Evolutionary conservation across 1,140 invertebrate species (phyloP).

Genomic region (Rhopalosiphum padi): DNA sequence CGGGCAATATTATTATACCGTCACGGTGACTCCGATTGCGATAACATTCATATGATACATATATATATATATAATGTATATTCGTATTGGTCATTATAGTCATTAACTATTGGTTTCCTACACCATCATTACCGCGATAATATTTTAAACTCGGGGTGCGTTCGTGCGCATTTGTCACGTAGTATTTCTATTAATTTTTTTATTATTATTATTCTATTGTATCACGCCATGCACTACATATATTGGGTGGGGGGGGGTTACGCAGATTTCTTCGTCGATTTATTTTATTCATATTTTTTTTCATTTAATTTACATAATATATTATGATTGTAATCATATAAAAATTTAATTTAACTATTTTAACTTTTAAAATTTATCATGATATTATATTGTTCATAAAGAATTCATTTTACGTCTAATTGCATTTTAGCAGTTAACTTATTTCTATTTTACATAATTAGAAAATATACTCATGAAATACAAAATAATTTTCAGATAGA

Average conservation of each 20-base stretch:
- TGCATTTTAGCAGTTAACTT: neutral
- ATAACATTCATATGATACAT: neutral
- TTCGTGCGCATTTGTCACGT: neutral
- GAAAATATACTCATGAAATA: neutral
- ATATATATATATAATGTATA: neutral
- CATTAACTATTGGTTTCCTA: neutral
- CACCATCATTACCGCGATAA: neutral
- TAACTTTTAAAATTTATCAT: neutral
- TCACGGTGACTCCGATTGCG: neutral
- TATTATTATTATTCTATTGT: neutral
- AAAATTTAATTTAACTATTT: neutral
- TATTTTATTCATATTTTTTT: too few relatives aligned
- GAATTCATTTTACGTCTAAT: neutral
- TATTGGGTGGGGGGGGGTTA: too few relatives aligned
- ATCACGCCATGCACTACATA: neutral
- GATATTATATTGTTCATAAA: neutral
- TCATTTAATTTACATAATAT: too few relatives aligned
- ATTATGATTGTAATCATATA: too few relatives aligned
- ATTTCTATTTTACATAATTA: neutral
- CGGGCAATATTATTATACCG: neutral
- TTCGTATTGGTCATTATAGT: neutral
- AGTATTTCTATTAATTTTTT: slow-evolving; percentile 14
- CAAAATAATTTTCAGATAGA: neutral
- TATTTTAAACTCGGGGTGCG: neutral
- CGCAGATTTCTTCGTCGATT: too few relatives aligned